phyloP scores from a whole-genome alignment of 2,797 vertebrate genomes.

The Pipistrellus nathusii region DNA sequence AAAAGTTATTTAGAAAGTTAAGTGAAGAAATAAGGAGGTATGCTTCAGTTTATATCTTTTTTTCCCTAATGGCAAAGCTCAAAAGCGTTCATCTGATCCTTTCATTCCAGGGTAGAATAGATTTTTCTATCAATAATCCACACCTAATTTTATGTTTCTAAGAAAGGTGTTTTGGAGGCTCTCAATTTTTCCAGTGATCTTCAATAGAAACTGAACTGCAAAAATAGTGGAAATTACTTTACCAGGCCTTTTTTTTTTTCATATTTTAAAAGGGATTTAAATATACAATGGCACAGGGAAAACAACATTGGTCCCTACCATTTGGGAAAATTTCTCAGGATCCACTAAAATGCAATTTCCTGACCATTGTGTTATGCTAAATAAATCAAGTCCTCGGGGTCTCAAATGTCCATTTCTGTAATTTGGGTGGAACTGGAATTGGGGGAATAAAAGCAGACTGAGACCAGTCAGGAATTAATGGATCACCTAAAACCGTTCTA shows the following conservation, averaged over 20 bases:
- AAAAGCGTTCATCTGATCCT: neutral
- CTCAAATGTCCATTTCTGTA: constrained; percentile 48
- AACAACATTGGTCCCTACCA: constrained; percentile 41
- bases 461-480: neutral
- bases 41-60: neutral
- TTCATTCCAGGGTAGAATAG: constrained; percentile 22
- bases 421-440: neutral
- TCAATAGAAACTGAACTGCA: constrained; percentile 45
- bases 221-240: constrained; percentile 62
- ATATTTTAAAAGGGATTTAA: constrained; percentile 8
- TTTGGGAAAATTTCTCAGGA: constrained; percentile 63
- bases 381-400: constrained; percentile 54
- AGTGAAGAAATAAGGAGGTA: constrained; percentile 17
- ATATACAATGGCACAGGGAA: neutral
- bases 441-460: neutral
- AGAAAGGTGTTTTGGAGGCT: constrained; percentile 51
- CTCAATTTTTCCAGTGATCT: constrained; percentile 54
- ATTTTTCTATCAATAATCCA: constrained; percentile 56
- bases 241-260: neutral
- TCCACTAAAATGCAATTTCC: constrained; percentile 62
- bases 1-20: constrained; percentile 21
- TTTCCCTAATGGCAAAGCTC: neutral
- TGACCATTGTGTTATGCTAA: constrained; percentile 63
- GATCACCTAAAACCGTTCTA: neutral
- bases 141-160: constrained; percentile 44